Conservation (phyloP, 2,888 invertebrate genomes). For the Drosophila pegasa region DNA sequence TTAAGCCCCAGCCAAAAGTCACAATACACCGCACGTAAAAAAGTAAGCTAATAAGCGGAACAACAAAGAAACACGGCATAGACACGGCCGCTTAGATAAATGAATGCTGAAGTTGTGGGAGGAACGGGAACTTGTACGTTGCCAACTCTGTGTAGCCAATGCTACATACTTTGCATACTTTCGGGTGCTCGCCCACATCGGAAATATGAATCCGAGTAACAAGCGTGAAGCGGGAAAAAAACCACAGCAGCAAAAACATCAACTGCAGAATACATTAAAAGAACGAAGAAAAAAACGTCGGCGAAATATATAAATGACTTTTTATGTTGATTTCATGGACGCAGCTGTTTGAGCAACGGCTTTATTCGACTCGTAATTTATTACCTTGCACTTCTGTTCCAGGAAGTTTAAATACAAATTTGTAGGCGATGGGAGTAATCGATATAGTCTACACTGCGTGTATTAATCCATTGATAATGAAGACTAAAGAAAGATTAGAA, state of each 20-base stretch:
- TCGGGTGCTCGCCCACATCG: constrained; percentile 37
- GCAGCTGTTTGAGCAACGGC: constrained; percentile 65
- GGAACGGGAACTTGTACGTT: constrained; percentile 15
- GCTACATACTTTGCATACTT: constrained; percentile 73
- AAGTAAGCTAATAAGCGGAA: constrained; percentile 63
- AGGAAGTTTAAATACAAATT: constrained; percentile 74
- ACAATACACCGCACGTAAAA: constrained; percentile 59
- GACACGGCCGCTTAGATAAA: constrained; percentile 76
- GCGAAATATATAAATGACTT: constrained; percentile 75
- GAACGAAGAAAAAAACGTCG: constrained; percentile 19
- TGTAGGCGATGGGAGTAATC: constrained; percentile 37
- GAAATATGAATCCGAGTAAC: constrained; percentile 57
- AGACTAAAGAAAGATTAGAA: neutral
- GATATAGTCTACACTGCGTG: neutral
- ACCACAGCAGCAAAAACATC: constrained; percentile 48
- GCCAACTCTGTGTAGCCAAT: constrained; percentile 38
- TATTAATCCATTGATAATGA: neutral
- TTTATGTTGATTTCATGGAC: constrained; percentile 80
- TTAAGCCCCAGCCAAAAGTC: constrained; percentile 23
- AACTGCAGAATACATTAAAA: constrained; percentile 64
- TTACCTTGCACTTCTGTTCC: constrained; percentile 67
- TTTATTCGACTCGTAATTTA: constrained; percentile 64
- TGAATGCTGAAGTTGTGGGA: constrained; percentile 64
- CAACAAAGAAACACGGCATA: constrained; percentile 69
- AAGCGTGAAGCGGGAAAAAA: constrained; percentile 69